Evolutionary conservation across 2,888 invertebrate species (phyloP).

Genomic region (Anthrax anthrax): DNA sequence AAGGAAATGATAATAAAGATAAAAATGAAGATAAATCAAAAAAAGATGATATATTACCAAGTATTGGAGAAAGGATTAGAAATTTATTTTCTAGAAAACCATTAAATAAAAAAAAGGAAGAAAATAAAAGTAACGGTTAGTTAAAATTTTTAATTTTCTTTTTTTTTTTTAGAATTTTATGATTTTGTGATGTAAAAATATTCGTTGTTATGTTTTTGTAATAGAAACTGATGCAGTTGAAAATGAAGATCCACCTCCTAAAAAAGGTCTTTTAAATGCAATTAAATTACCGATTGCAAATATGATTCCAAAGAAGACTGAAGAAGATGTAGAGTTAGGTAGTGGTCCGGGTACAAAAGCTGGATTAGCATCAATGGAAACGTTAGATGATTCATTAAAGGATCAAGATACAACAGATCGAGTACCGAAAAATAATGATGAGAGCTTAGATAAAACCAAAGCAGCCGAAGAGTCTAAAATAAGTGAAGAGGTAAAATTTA

Average conservation of each 20-base stretch:
- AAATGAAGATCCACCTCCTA: constrained; percentile 25
- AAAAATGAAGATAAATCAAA: constrained; percentile 19
- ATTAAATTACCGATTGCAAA: constrained; percentile 49
- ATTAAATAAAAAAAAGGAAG: constrained; percentile 26
- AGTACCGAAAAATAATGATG: constrained; percentile 38
- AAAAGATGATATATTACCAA: constrained; percentile 27
- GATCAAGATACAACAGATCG: constrained; percentile 44
- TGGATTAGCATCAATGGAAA: constrained; percentile 68
- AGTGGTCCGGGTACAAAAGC: constrained; percentile 45
- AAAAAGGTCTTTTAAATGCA: constrained; percentile 42
- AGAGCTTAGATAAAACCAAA: constrained; percentile 61
- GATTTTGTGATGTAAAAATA: no score
- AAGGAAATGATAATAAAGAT: constrained; percentile 32
- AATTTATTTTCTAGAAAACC: constrained; percentile 42
- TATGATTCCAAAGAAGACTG: constrained; percentile 37
- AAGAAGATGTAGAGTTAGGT: constrained; percentile 38
- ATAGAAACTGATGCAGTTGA: constrained; percentile 1
- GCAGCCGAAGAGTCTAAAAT: constrained; percentile 28
- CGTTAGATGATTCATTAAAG: constrained; percentile 55
- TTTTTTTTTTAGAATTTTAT: no score
- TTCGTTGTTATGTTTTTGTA: no score
- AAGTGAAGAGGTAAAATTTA: constrained; percentile 1
- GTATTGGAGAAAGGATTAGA: constrained; percentile 36
- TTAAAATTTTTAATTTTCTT: constrained; percentile 2
- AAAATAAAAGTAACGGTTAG: constrained; percentile 26